Evolutionary conservation across 2,113 vertebrate species (phyloP).

Genomic region (Aphelocoma coerulescens): DNA sequence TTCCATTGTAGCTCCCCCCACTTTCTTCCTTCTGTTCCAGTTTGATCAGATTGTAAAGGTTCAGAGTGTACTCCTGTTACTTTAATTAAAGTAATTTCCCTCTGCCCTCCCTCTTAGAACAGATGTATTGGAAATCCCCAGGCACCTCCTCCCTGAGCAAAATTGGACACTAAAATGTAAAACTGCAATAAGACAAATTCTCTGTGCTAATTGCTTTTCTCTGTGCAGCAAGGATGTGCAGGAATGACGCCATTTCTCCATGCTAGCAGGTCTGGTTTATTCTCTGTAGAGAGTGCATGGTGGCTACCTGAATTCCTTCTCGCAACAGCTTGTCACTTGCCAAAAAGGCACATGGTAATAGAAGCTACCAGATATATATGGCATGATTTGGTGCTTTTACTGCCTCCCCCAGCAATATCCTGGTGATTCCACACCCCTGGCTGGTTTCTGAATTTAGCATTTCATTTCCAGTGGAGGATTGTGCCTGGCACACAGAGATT

Average conservation of each 20-base stretch:
- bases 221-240: not conserved
- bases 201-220: not conserved
- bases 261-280: not conserved
- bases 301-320: not conserved
- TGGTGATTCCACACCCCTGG: not conserved
- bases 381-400: not conserved
- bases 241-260: not conserved
- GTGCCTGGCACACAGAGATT: not conserved
- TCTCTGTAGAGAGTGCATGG: not conserved
- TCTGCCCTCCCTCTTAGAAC: not conserved
- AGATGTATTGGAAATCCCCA: conserved; percentile 49
- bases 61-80: conserved; percentile 33
- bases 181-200: conserved; percentile 29
- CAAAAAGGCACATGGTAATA: not conserved
- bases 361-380: not conserved
- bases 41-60: conserved; percentile 49
- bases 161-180: not conserved
- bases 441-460: not conserved
- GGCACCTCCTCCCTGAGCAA: not conserved
- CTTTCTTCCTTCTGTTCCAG: conserved; percentile 41
- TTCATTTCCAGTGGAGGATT: not conserved
- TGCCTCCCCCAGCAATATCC: not conserved
- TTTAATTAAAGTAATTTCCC: conserved; percentile 55
- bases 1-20: not conserved
- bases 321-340: not conserved